Percentiles rank a stretch among this genome's conserved stretches.
These are phyloP conservation scores for Picathartes gymnocephalus DNA, from an alignment of 2,113 vertebrate genomes.

Conservation along the genomic window DNA sequence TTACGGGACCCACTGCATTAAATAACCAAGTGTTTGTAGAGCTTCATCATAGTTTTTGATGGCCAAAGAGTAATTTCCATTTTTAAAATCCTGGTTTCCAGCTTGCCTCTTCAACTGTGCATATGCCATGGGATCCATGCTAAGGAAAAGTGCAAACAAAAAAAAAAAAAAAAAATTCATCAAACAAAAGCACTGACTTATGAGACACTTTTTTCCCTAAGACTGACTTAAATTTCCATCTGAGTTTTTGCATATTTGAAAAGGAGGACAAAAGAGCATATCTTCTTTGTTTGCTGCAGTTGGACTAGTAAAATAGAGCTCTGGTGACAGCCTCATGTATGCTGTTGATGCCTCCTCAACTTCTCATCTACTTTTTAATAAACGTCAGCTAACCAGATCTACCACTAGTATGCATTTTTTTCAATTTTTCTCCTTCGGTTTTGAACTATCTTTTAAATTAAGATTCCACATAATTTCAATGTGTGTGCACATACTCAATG, in stretches of 20 bases:
- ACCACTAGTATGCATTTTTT: neutral
- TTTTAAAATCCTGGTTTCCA: conserved; percentile 70
- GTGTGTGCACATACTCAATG: neutral
- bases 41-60: conserved; percentile 71
- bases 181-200: neutral
- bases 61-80: conserved; percentile 67
- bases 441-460: neutral
- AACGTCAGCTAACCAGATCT: neutral
- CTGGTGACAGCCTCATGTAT: neutral
- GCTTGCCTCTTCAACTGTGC: conserved; percentile 46
- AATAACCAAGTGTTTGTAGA: conserved; percentile 4
- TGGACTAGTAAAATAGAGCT: neutral
- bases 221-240: neutral
- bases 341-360: neutral
- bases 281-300: neutral
- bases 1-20: conserved; percentile 37
- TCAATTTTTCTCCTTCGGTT: neutral
- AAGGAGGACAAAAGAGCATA: neutral
- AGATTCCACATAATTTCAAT: neutral
- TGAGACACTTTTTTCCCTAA: neutral
- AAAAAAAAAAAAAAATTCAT: neutral
- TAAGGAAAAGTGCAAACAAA: neutral
- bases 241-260: neutral
- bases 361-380: neutral
- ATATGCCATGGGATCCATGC: conserved; percentile 48